phyloP scores from a whole-genome alignment of 2,888 invertebrate genomes.

The Caenorhabditis sp. region DNA sequence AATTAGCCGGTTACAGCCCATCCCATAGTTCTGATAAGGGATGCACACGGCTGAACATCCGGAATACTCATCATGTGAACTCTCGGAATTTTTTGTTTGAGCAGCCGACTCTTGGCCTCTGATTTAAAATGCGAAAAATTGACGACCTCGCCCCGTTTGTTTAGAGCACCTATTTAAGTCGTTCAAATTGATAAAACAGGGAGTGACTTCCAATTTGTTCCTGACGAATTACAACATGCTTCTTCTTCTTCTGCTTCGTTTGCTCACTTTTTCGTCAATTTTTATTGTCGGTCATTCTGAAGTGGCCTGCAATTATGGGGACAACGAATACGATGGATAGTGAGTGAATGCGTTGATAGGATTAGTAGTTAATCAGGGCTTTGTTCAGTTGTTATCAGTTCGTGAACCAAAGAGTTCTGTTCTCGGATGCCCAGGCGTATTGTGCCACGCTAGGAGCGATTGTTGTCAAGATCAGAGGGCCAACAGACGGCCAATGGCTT shows the following conservation, averaged over 20 bases:
- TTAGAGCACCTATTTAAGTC: constrained; percentile 26
- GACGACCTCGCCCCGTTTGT: constrained; percentile 23
- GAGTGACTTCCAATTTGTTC: not conserved
- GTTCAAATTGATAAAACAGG: constrained; percentile 22
- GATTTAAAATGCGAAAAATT: constrained; percentile 32
- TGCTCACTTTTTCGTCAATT: not conserved
- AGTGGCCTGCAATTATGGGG: constrained; percentile 25
- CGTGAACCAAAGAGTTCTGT: constrained; percentile 20
- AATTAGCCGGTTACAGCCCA: no score
- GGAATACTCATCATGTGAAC: no score
- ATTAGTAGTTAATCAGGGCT: not conserved
- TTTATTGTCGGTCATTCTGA: not conserved
- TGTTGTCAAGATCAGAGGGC: constrained; percentile 22
- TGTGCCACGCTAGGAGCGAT: constrained; percentile 25
- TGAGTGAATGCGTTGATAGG: not conserved
- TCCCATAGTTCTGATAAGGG: no score
- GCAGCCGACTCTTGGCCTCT: constrained; percentile 15
- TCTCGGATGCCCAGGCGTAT: constrained; percentile 32
- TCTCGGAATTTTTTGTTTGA: not conserved
- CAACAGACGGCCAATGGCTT: constrained; percentile 24
- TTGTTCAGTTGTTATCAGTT: constrained; percentile 43
- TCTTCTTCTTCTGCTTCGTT: constrained; percentile 1
- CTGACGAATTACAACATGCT: constrained; percentile 5
- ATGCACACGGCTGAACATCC: not conserved
- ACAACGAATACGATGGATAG: constrained; percentile 44